Evolutionary conservation across 2,797 vertebrate species (phyloP).

Genomic region (Fratercula arctica): DNA sequence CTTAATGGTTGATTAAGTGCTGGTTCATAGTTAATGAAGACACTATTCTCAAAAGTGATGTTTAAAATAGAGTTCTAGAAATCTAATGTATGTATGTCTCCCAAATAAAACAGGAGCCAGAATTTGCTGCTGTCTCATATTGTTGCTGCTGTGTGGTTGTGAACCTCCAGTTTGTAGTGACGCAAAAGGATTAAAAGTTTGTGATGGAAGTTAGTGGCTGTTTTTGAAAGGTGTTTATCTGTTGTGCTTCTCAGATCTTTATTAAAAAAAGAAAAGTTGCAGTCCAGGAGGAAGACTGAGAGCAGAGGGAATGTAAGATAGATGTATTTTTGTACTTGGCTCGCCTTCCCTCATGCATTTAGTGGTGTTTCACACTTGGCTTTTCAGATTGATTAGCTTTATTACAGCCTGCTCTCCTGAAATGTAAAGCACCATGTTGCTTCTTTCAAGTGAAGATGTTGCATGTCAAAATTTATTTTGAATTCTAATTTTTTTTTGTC

Average conservation of each 20-base stretch:
- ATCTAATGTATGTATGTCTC: neutral
- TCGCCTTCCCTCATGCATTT: neutral
- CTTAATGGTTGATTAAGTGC: neutral
- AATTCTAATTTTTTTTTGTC: neutral
- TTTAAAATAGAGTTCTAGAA: neutral
- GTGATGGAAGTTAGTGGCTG: neutral
- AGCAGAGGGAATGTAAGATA: neutral
- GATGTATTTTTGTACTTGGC: neutral
- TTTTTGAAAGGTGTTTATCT: neutral
- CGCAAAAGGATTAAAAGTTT: neutral
- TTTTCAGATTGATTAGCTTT: conserved; percentile 7
- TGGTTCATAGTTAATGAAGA: neutral
- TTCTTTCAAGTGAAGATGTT: conserved; percentile 8
- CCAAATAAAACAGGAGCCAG: neutral
- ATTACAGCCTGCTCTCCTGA: neutral
- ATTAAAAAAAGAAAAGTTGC: neutral
- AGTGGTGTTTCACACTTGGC: neutral
- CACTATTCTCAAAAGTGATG: neutral
- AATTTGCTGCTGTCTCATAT: neutral
- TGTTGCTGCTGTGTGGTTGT: neutral
- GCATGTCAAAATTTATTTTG: neutral
- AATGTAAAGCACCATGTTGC: neutral
- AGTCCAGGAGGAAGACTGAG: neutral
- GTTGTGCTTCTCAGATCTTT: neutral
- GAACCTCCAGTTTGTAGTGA: neutral